A percentile compares a stretch with the other conserved stretches of the same genome.
Conservation (phyloP, 2,888 invertebrate genomes). For the Acanthosoma haemorrhoidale region DNA sequence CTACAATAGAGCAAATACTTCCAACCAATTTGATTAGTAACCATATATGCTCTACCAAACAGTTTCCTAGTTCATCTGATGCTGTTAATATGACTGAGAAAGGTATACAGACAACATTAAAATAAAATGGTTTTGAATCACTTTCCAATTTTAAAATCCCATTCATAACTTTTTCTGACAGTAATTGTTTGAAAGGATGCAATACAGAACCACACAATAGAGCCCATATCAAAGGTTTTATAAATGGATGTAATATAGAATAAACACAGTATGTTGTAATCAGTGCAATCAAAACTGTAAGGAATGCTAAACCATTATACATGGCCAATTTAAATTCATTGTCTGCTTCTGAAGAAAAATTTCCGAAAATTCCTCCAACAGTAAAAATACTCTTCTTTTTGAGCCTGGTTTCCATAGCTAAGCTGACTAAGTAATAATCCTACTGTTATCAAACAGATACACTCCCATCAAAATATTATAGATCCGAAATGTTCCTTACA, state of each 20-base stretch:
- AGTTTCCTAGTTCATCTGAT: conserved; percentile 37
- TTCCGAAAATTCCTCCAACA: conserved; percentile 31
- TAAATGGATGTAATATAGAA: conserved; percentile 81
- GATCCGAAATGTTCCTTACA: too few species aligned
- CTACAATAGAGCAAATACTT: conserved; percentile 3
- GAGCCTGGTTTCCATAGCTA: background rate
- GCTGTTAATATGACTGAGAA: conserved; percentile 34
- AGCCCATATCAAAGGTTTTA: conserved; percentile 93
- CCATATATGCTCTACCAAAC: conserved; percentile 32
- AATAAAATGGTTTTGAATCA: conserved; percentile 69
- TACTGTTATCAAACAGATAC: too few species aligned
- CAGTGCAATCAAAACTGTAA: conserved; percentile 63
- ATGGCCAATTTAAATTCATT: conserved; percentile 88
- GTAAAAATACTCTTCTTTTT: conserved; percentile 36
- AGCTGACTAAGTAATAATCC: too few species aligned
- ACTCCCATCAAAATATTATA: too few species aligned
- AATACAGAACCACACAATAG: conserved; percentile 91
- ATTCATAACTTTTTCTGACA: conserved; percentile 67
- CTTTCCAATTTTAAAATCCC: conserved; percentile 78
- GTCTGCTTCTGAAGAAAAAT: conserved; percentile 52
- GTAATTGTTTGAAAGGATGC: conserved; percentile 85
- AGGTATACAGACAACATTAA: conserved; percentile 37
- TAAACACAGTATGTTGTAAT: conserved; percentile 72
- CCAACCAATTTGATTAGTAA: conserved; percentile 31
- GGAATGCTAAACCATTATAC: conserved; percentile 79